Base-by-base conservation (phyloP, 2,113 vertebrate genomes). In the Muscicapa adusta region DNA sequence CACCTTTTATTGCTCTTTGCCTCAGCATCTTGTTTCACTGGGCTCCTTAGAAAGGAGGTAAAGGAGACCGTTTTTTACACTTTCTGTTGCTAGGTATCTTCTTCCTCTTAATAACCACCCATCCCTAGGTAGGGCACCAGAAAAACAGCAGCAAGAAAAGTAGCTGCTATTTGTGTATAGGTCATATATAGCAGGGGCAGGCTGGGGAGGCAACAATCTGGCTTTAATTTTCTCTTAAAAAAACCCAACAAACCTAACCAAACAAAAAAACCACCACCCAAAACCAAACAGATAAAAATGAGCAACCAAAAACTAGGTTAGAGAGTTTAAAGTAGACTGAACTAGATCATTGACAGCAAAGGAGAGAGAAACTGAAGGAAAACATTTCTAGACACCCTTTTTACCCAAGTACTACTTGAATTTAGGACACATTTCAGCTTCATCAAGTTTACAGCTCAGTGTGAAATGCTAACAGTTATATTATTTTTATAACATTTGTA, bases 401-500 rank as follows among this genome's bases (percentile, higher is more conserved):
- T 89, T 47, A 84, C 74, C 18, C 20, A 80, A 76, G 23, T 29
- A n/a, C 24, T 74, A 28, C 24, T 25, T 0, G 1, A 91, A 92
- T 92, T 83, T 76, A 87, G 84, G 77, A 53, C 56, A 84, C 13
- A 48, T 73, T 93, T 86, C 72, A 73, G 63, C 31, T 84, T 85
- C 47, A 71, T 51, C 71, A 80, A 93, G 73, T 89, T 84, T 66
- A 51, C 54, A 93, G 36, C 51, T 81, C 29, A 66, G 51, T 87
- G 77, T 89, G 73, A 94, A 91, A 86, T 42, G 40, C 7, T 78
- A 87, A 82, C 40, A 86, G 68, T 66, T 90, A 73, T 1, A 72
- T 80, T 65, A 89, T 79, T 96, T 93, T 91, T 89, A 20, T 76
- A 85, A 48, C n/a, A 71, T 66, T 68, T 68, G 14, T 75, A 78